Percentiles rank a stretch among this genome's conserved stretches.
Conservation (phyloP, 1,140 invertebrate genomes). For the Neodiprion fabricii region DNA sequence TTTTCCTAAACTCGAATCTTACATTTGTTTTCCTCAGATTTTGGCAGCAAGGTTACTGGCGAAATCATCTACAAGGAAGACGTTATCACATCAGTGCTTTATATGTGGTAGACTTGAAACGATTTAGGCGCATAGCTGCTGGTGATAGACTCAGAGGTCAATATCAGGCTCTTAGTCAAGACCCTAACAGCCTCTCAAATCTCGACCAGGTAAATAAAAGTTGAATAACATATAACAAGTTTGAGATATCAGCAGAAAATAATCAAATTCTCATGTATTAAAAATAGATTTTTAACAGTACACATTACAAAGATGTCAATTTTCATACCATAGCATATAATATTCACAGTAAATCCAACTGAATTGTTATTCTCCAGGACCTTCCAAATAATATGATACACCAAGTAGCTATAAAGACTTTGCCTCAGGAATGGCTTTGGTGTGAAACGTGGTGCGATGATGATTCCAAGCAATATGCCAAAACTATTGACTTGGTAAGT, state of each 20-base stretch:
- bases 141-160: conserved; percentile 96
- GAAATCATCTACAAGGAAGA: conserved; percentile 93
- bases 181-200: conserved; percentile 96
- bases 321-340: not conserved
- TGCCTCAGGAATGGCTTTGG: conserved; percentile 99
- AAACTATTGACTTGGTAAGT: conserved; percentile 96
- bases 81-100: conserved; percentile 98
- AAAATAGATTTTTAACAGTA: too few relatives aligned
- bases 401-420: conserved; percentile 97
- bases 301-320: not conserved
- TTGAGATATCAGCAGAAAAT: not conserved
- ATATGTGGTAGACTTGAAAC: conserved; percentile 96
- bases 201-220: conserved; percentile 75
- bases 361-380: conserved; percentile 63
- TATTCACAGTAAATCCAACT: not conserved
- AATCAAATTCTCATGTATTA: not conserved
- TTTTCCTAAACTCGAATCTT: too few relatives aligned
- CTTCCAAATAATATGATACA: conserved; percentile 99
- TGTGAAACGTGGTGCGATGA: conserved; percentile 99
- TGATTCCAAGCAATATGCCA: conserved; percentile 86
- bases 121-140: conserved; percentile 96
- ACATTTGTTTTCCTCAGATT: conserved; percentile 66
- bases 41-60: conserved; percentile 99
- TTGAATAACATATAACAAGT: not conserved
- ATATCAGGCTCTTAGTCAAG: conserved; percentile 95